Evolutionary conservation across 2,888 invertebrate genomes (phyloP), one percentile per base, ranked within the genome.

Genomic region (Lasioglossum zephyrum): DNA sequence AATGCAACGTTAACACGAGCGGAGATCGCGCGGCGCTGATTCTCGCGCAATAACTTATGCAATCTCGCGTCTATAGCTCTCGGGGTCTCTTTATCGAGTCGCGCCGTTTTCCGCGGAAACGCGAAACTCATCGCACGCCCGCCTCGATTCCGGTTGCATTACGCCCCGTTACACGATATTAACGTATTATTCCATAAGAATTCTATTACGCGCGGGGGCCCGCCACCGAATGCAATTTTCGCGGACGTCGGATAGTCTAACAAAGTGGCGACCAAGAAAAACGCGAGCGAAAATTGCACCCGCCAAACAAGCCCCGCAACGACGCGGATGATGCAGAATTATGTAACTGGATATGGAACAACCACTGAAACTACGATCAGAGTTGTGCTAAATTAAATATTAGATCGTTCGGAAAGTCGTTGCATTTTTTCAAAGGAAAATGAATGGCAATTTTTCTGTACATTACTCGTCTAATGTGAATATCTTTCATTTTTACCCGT

Each of bases 1-100:
- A 85, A 70, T 53, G 85, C 69, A 74, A 80, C 85, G 73, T 53
- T 79, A 76, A 77, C 57, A 31, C 66, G 57, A n/a, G n/a, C 47
- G 41, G 22, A 73, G 76, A 85, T 85, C 69, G 60, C 36, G 57
- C 26, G 11, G 60, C n/a, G 66, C 60, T 77, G 85, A 80, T 85
- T 76, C 44, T 18, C 74, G 16, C 1, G 39, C 60, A 57, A 69
- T 79, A 77, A 73, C 69, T 80, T 75, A 74, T 31, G 75, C 75
- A 84, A 84, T 76, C 78, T 63, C 39, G 63, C 44, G 41, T 70
- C 36, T 31, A 47, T 47, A 44, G 49, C 26, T 49, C 31, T 73
- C 53, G 4, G 26, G 6, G 36, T 41, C 73, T 53, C 74, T 57
- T 76, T 57, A 75, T 80, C 80, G 70, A 18, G 26, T 44, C 63